Evolutionary conservation across 2,113 vertebrate genomes (phyloP).

Genomic region (Burhinus bistriatus): DNA sequence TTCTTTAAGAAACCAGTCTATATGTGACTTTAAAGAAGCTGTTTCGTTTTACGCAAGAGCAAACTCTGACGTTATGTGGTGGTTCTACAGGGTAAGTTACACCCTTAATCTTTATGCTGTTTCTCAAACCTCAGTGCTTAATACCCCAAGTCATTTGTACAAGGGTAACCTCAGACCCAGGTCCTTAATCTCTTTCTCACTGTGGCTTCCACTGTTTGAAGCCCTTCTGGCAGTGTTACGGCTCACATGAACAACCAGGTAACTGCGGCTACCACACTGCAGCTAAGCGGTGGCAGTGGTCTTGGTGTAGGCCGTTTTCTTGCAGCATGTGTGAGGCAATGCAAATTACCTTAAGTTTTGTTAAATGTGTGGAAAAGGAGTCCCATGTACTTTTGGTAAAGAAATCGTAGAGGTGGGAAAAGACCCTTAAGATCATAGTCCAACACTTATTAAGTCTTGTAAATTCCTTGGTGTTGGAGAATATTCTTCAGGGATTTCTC

Average conservation of each 20-base stretch:
- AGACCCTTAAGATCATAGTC: neutral
- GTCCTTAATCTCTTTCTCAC: neutral
- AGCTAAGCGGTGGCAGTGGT: neutral
- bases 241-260: neutral
- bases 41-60: too few species aligned
- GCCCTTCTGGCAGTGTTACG: neutral
- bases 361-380: neutral
- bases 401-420: neutral
- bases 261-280: neutral
- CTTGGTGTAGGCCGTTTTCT: neutral
- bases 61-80: too few species aligned
- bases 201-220: neutral
- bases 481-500: neutral
- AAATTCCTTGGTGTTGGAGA: neutral
- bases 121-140: too few species aligned
- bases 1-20: too few species aligned
- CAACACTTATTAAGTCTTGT: neutral
- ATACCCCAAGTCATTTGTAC: too few species aligned
- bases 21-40: too few species aligned
- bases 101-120: too few species aligned
- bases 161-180: too few species aligned
- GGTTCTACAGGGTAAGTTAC: too few species aligned
- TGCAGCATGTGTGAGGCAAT: neutral
- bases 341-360: neutral
- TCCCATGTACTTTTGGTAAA: neutral